Evolutionary conservation across 2,888 invertebrate species (phyloP).

Genomic region (Eueremaeus valkanovi): DNA sequence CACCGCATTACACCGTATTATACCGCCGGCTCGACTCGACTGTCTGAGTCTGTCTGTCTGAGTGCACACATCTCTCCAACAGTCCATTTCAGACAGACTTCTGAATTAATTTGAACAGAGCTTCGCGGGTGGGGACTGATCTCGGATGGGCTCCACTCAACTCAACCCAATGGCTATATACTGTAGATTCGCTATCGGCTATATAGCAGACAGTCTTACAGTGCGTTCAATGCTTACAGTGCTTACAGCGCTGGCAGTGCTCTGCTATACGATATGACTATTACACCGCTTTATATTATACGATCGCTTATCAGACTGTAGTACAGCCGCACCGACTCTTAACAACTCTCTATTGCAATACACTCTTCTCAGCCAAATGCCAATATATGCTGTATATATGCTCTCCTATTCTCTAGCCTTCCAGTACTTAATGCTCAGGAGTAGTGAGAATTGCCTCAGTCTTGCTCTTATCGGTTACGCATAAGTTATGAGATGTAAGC

Average conservation of each 20-base stretch:
- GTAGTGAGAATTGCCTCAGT: too few species aligned
- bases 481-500: too few species aligned
- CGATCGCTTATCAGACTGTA: neutral
- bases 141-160: neutral
- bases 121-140: constrained; percentile 27
- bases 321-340: neutral
- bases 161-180: too few species aligned
- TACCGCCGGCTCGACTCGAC: neutral
- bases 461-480: too few species aligned
- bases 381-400: too few species aligned
- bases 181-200: neutral
- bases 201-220: neutral
- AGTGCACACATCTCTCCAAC: neutral
- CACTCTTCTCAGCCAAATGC: too few species aligned
- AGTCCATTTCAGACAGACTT: constrained; percentile 17
- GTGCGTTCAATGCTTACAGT: neutral
- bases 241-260: neutral
- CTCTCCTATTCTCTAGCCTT: too few species aligned
- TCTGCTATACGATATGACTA: neutral
- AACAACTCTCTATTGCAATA: neutral
- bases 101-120: neutral
- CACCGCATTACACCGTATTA: neutral
- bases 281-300: neutral
- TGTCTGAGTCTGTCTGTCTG: constrained; percentile 27
- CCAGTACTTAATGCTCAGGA: too few species aligned